Evolutionary conservation across 2,113 vertebrate genomes (phyloP), one percentile per base, ranked within the genome.

Genomic region (Gambusia affinis): DNA sequence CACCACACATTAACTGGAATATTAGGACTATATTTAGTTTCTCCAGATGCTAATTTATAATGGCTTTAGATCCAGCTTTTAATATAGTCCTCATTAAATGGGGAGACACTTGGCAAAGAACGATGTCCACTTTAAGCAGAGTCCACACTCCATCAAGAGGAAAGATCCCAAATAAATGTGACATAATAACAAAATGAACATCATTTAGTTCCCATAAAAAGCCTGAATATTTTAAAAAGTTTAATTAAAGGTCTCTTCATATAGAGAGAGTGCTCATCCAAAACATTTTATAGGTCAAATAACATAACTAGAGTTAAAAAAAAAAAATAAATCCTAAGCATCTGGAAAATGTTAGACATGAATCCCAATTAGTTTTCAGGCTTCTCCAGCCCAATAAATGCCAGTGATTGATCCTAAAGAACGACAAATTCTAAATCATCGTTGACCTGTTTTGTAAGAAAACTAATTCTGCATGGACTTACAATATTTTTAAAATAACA

Each of bases 1-100:
- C 5, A 2, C 14, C 14, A 42, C 35, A 42, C 29, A 12, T 63
- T 54, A 47, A 60, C 57, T 44, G 29, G 33, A 51, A 44, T 65
- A 71, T 73, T 60, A 76, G 15, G 3, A 47, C 19, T 60, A 24
- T 27, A 66, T 78, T 78, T 27, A 64, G n/a, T 70, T 67, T 42
- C 72, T 37, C 33, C 61, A 61, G 66, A 60, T 2, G 3, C 39
- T 70, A 54, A 37, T 63, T 66, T 28, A 30, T 81, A 86, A 85
- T 88, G 85, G 79, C 77, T 67, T 42, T 60, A 64, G 76, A 85
- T 22, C 31, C 35, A 27, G 68, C 33, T 72, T 83, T 85, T 86
- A 83, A 81, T 75, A 64, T 42, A 60, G 57, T 8, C 15, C 68
- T 85, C 76, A 75, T 86, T 86, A 87, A 88, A 86, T 8, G 12